Evolutionary conservation across 2,797 vertebrate species (phyloP), one percentile per base, ranked within the genome.

Genomic region (Scomberomorus guttatus): DNA sequence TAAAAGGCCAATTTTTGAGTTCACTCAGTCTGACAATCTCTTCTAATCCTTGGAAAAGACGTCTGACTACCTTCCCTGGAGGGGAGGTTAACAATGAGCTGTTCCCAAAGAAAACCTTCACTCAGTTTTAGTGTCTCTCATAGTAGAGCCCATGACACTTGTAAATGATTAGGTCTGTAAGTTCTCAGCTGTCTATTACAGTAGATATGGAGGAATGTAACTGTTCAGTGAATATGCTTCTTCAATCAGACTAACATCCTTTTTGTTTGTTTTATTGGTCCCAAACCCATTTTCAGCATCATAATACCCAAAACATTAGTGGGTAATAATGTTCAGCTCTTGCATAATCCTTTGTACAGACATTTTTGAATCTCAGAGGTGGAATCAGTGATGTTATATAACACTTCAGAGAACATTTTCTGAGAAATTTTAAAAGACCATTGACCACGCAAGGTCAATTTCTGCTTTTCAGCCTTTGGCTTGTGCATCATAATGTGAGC

Each of bases 1-100:
- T 69, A 34, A 15, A 44, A 65, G 27, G 6, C 13, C 7, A 2
- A 27, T 71, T 77, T 71, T 39, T 51, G 13, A 57, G 1, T 54
- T 67, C 12, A 24, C 22, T 63, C 24, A 39, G 51, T 44, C 34
- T n/a, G 61, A 59, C 25, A 25, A 44, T 79, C 42, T 9, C 42
- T 27, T 75, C 44, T 56, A 32, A 67, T 71, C 42, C 5, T 20
- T 9, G 9, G 39, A 13, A 46, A 42, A 22, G 10, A n/a, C 1
- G 0, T 70, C 9, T 3, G 20, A 62, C 25, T 24, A 9, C 10
- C 24, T 20, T 42, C 3, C 2, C 0, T 17, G 22, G 2, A 58
- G 60, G 25, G 42, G 34, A 76, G 20, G 39, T 25, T 25, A 42
- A 69, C 3, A n/a, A 14, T 20, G 44, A 65, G 11, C 29, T 32